These are phyloP conservation scores for Camponotus pennsylvanicus DNA, from an alignment of 1,140 invertebrate genomes.

Conservation along the genomic window DNA sequence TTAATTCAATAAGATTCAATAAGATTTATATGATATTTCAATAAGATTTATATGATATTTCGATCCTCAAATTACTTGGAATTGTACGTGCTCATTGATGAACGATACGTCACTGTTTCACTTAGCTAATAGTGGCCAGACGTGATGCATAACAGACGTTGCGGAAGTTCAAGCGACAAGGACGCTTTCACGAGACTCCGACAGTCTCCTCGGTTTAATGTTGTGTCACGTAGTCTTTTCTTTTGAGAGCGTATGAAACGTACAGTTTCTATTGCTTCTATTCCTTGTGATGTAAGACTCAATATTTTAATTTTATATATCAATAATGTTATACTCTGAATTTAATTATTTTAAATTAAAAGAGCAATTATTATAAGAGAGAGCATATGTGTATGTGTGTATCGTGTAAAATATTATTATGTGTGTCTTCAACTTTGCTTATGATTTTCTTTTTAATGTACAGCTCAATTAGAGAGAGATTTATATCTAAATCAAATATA, in stretches of 20 bases:
- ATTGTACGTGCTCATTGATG: neutral
- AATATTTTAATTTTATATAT: neutral
- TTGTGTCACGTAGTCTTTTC: slow-evolving; percentile 55
- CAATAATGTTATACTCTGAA: neutral
- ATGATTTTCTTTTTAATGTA: no score
- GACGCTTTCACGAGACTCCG: slow-evolving; percentile 79
- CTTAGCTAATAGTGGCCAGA: slow-evolving; percentile 44
- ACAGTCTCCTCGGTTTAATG: slow-evolving; percentile 40
- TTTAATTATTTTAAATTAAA: slow-evolving; percentile 1
- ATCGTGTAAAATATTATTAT: neutral
- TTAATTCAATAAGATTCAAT: neutral
- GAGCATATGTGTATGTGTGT: neutral
- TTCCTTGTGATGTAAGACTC: neutral
- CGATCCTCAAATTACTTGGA: neutral
- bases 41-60: neutral
- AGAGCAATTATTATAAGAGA: neutral
- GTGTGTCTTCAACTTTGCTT: no score
- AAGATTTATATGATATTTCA: no score
- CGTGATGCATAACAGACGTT: slow-evolving; percentile 64
- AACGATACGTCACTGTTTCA: neutral
- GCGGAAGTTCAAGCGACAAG: slow-evolving; percentile 82
- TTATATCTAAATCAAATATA: no score
- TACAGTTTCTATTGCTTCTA: neutral
- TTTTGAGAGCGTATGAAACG: slow-evolving; percentile 17
- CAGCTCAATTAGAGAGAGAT: no score